A percentile compares a stretch with the other conserved stretches of the same genome.
These are phyloP conservation scores for Phrynocephalus forsythii DNA, from an alignment of 2,797 vertebrate species.

Conservation along the genomic window DNA sequence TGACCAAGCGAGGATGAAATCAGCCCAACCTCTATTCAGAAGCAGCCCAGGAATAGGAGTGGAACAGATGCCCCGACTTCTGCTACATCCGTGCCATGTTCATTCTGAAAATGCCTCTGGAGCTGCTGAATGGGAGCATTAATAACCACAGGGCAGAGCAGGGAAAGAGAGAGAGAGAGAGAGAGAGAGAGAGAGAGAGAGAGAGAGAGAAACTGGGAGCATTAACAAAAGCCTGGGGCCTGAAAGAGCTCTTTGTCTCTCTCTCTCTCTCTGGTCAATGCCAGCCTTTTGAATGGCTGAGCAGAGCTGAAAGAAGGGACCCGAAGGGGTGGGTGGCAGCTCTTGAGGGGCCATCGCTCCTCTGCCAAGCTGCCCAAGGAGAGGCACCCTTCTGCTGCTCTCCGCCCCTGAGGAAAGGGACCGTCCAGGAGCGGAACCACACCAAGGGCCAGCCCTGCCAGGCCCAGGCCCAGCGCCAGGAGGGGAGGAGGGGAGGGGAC, in stretches of 20 bases:
- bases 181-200: no score
- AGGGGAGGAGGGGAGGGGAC: background rate
- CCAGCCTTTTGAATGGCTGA: slow-evolving; percentile 70
- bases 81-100: slow-evolving; percentile 52
- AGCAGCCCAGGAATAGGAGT: slow-evolving; percentile 1
- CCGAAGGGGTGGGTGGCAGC: slow-evolving; percentile 67
- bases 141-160: slow-evolving; percentile 62
- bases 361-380: slow-evolving; percentile 49
- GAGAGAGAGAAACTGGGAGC: slow-evolving; percentile 52
- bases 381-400: slow-evolving; percentile 6
- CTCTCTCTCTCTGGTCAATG: slow-evolving; percentile 79
- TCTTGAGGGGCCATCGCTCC: slow-evolving; percentile 72
- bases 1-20: no score
- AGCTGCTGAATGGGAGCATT: slow-evolving; percentile 47
- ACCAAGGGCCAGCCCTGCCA: slow-evolving; percentile 9
- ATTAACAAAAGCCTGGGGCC: slow-evolving; percentile 71
- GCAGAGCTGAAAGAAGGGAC: slow-evolving; percentile 56
- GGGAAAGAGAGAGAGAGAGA: slow-evolving; percentile 58
- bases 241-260: slow-evolving; percentile 79
- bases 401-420: slow-evolving; percentile 6
- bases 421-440: slow-evolving; percentile 35
- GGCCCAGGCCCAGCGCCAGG: slow-evolving; percentile 23
- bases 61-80: slow-evolving; percentile 16
- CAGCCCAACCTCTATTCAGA: background rate
- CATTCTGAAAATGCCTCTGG: slow-evolving; percentile 54